These are phyloP conservation scores for Adelphocoris suturalis DNA, from an alignment of 2,888 invertebrate species.

Conservation along the genomic window DNA sequence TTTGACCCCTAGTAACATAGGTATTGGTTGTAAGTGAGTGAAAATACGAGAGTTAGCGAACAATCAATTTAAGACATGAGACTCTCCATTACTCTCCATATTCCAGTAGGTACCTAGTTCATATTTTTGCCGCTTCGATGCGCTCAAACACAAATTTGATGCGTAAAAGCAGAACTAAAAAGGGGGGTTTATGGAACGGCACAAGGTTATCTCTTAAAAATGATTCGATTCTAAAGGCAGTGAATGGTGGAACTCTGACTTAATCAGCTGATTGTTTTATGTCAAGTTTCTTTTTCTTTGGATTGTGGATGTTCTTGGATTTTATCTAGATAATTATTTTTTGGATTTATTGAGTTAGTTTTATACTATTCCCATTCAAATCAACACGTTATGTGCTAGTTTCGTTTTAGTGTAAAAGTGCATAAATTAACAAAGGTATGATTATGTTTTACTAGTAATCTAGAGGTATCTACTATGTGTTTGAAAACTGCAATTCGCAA, in stretches of 20 bases:
- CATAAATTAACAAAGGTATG: constrained; percentile 39
- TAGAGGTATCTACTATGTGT: not conserved
- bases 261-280: constrained; percentile 34
- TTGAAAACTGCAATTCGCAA: not conserved
- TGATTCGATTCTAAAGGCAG: not conserved
- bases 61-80: no score
- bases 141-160: no score
- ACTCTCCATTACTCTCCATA: no score
- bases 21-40: no score
- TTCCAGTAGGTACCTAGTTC: no score
- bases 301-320: not conserved
- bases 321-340: not conserved
- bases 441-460: not conserved
- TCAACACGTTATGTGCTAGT: constrained; percentile 14
- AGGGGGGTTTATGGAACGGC: no score
- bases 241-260: not conserved
- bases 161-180: no score
- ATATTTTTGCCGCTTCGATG: no score
- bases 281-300: not conserved
- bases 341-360: not conserved
- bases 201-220: no score
- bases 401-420: constrained; percentile 8
- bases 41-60: no score
- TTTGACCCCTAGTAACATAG: no score
- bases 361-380: constrained; percentile 3